phyloP scores from a whole-genome alignment of 2,888 invertebrate genomes.

The Ophion costatus region DNA sequence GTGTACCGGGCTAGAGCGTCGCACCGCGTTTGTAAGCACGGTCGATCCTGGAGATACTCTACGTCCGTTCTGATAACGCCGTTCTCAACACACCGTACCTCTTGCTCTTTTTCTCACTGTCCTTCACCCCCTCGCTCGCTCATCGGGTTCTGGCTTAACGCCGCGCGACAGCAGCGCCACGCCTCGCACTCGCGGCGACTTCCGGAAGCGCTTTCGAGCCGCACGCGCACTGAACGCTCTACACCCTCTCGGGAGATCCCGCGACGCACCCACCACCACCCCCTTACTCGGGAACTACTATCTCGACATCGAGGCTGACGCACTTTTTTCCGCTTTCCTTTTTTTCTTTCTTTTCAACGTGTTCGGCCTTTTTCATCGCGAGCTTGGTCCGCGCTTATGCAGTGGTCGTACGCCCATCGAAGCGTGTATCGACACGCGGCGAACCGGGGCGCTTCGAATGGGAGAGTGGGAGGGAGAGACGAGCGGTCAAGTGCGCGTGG shows the following conservation, averaged over 20 bases:
- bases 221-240: slow-evolving; percentile 48
- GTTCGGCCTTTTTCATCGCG: background rate
- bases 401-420: background rate
- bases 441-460: background rate
- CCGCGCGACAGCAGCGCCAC: slow-evolving; percentile 37
- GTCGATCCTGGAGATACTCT: slow-evolving; percentile 62
- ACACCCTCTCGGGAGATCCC: slow-evolving; percentile 1
- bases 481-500: too few species aligned
- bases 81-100: slow-evolving; percentile 50
- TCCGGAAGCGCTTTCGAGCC: slow-evolving; percentile 41
- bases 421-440: background rate
- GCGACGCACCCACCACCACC: slow-evolving; percentile 25
- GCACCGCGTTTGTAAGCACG: slow-evolving; percentile 56
- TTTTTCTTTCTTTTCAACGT: background rate
- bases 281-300: background rate
- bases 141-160: background rate
- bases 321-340: background rate
- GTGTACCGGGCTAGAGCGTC: slow-evolving; percentile 53
- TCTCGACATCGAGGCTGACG: background rate
- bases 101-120: slow-evolving; percentile 27
- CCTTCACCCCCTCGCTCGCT: slow-evolving; percentile 1
- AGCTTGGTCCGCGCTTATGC: background rate
- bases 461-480: background rate
- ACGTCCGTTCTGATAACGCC: slow-evolving; percentile 61
- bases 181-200: slow-evolving; percentile 37